A percentile compares a stretch with the other conserved stretches of the same genome.
phyloP scores from a whole-genome alignment of 2,797 vertebrate species.

The Helarctos malayanus region DNA sequence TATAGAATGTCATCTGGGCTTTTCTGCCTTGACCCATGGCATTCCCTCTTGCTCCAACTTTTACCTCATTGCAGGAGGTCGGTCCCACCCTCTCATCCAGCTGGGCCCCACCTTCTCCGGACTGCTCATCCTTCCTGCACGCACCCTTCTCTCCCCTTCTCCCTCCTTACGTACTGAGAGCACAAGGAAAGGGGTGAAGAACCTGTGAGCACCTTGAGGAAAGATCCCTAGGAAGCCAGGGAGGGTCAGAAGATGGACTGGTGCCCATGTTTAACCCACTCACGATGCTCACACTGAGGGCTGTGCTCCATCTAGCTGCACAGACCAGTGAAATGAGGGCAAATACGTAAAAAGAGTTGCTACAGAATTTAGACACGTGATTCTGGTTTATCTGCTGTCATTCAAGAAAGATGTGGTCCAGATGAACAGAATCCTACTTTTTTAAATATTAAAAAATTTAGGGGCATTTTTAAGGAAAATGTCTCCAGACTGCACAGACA shows the following conservation, averaged over 20 bases:
- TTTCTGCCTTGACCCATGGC: not conserved
- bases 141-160: not conserved
- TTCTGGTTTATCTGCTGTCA: not conserved
- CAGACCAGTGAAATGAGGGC: not conserved
- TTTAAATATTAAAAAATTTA: slow-evolving; percentile 24
- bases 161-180: not conserved
- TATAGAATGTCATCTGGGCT: not conserved
- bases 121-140: too few species aligned
- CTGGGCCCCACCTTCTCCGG: not conserved
- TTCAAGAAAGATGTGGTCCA: not conserved
- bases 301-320: not conserved
- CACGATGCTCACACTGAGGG: accelerated
- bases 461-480: slow-evolving; percentile 21
- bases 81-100: not conserved
- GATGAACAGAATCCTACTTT: not conserved
- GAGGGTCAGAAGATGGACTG: not conserved
- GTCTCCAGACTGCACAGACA: not conserved
- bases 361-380: not conserved
- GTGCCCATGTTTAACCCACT: not conserved
- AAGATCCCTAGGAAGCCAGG: not conserved
- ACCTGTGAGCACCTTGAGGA: too few species aligned
- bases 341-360: not conserved
- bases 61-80: not conserved
- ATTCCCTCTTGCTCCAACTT: not conserved
- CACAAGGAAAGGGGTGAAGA: not conserved